Evolutionary conservation across 2,113 vertebrate species (phyloP).

Genomic region (Recurvirostra avosetta): DNA sequence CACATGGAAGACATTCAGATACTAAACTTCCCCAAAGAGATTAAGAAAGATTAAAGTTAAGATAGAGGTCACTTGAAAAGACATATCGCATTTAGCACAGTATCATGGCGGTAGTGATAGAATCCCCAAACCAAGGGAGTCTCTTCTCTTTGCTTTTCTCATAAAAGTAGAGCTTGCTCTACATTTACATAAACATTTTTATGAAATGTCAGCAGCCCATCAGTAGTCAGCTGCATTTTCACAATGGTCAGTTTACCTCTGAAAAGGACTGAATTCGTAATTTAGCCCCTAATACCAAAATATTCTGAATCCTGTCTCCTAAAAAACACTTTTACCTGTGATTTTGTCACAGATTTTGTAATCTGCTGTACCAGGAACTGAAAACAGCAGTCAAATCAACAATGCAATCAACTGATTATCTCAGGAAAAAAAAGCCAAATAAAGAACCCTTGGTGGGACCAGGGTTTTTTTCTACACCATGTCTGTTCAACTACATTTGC

Average conservation of each 20-base stretch:
- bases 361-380: background rate
- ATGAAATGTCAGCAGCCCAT: background rate
- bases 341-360: background rate
- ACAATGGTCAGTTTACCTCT: background rate
- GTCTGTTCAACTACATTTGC: background rate
- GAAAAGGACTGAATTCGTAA: background rate
- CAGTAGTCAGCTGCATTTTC: background rate
- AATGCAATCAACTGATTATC: background rate
- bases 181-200: background rate
- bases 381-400: background rate
- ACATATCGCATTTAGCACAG: background rate
- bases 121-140: background rate
- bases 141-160: background rate
- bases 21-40: background rate
- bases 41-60: slow-evolving; percentile 11
- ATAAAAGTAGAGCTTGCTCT: background rate
- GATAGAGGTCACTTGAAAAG: slow-evolving; percentile 30
- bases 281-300: background rate
- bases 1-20: background rate
- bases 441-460: background rate
- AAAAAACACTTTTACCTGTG: background rate
- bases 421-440: background rate
- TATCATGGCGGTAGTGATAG: background rate
- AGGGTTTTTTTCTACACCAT: background rate
- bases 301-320: background rate